Percentiles rank a stretch among this genome's conserved stretches.
phyloP scores from a whole-genome alignment of 2,113 vertebrate species.

The Grus americana region DNA sequence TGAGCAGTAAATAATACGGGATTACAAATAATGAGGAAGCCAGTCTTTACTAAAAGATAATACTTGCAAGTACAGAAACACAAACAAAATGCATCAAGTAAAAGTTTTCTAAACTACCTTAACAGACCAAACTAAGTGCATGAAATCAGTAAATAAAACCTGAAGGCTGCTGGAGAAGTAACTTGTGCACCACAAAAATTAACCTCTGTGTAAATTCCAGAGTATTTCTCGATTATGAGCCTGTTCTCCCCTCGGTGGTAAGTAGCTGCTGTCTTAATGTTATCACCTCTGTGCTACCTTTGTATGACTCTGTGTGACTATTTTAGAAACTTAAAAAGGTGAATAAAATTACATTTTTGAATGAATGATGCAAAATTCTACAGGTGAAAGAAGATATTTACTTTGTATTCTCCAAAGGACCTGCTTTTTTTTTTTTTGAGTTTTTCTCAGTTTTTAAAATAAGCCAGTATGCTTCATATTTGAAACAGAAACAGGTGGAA shows the following conservation, averaged over 20 bases:
- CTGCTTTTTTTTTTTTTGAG: not conserved
- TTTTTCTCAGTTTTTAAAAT: not conserved
- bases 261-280: not conserved
- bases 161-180: not conserved
- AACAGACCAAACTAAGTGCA: not conserved
- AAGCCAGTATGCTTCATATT: not conserved
- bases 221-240: not conserved
- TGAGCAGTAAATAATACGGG: constrained; percentile 23
- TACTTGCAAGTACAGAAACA: not conserved
- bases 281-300: not conserved
- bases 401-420: not conserved
- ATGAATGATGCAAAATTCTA: not conserved
- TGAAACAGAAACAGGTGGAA: not conserved
- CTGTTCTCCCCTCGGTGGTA: not conserved
- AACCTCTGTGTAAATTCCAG: not conserved
- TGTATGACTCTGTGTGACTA: not conserved
- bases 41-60: not conserved
- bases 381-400: not conserved
- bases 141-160: not conserved
- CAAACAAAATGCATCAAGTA: not conserved
- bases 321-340: not conserved
- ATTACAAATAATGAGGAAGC: constrained; percentile 11
- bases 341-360: not conserved
- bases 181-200: not conserved
- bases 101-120: not conserved